These are phyloP conservation scores for Odontocerum albicorne DNA, from an alignment of 2,888 invertebrate genomes.

Conservation along the genomic window DNA sequence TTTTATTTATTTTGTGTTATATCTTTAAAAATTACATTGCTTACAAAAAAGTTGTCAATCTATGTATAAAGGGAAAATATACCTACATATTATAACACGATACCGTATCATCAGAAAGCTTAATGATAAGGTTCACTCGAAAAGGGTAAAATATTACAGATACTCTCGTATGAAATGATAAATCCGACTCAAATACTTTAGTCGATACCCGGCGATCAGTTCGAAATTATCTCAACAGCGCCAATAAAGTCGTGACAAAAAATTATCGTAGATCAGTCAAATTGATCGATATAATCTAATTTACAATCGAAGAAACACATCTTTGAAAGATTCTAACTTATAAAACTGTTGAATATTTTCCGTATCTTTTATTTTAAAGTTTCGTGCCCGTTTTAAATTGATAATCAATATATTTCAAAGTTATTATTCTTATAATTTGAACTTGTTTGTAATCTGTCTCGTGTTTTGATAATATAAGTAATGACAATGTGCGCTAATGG, in stretches of 20 bases:
- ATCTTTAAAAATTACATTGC: too few species aligned
- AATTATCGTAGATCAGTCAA: too few species aligned
- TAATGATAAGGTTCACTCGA: slow-evolving; percentile 26
- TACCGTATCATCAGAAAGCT: slow-evolving; percentile 29
- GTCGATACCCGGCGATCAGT: slow-evolving; percentile 12
- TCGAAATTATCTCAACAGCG: too few species aligned
- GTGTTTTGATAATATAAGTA: slow-evolving; percentile 3
- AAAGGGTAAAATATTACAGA: slow-evolving; percentile 19
- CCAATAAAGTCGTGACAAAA: too few species aligned
- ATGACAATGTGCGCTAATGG: slow-evolving; percentile 62
- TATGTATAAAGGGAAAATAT: slow-evolving; percentile 23
- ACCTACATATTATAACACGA: too few species aligned
- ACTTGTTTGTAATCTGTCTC: neutral
- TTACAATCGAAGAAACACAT: neutral
- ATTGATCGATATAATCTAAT: neutral
- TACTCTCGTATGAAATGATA: slow-evolving; percentile 16
- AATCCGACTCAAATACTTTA: slow-evolving; percentile 12
- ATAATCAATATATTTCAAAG: neutral
- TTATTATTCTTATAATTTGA: too few species aligned
- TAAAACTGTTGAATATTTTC: neutral
- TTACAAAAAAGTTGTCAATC: slow-evolving; percentile 21
- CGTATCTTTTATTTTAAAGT: neutral
- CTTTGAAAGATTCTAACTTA: neutral
- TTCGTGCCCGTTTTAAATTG: slow-evolving; percentile 1
- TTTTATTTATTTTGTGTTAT: too few species aligned